Evolutionary conservation across 2,113 vertebrate species (phyloP).

Genomic region (Scomber colias): DNA sequence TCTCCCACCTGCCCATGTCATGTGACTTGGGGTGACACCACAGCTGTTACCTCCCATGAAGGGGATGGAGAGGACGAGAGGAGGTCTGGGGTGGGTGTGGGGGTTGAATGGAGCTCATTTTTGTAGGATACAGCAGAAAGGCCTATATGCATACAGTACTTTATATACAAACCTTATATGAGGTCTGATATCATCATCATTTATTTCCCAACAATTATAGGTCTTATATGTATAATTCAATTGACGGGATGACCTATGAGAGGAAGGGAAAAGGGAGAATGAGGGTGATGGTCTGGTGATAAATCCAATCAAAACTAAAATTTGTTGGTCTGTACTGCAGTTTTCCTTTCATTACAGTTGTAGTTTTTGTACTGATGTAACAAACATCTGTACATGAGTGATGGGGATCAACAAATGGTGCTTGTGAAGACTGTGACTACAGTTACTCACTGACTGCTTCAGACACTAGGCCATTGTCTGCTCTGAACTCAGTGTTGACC

Average conservation of each 20-base stretch:
- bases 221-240: too few species aligned
- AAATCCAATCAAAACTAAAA: not conserved
- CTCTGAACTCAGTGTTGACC: not conserved
- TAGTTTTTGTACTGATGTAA: not conserved
- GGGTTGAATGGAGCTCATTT: conserved; percentile 10
- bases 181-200: not conserved
- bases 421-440: not conserved
- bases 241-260: not conserved
- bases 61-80: conserved; percentile 60
- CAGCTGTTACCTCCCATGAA: conserved; percentile 76
- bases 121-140: not conserved
- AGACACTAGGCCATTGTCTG: conserved; percentile 21
- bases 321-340: too few species aligned
- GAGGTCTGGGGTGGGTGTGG: conserved; percentile 49
- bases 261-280: not conserved
- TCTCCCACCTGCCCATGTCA: conserved; percentile 80
- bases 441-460: not conserved
- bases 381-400: not conserved
- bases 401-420: conserved; percentile 19
- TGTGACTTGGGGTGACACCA: conserved; percentile 75
- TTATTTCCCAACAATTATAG: not conserved
- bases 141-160: not conserved
- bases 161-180: not conserved
- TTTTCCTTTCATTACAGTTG: not conserved
- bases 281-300: not conserved